Evolutionary conservation across 2,797 vertebrate genomes (phyloP).

Genomic region (Carduelis carduelis): DNA sequence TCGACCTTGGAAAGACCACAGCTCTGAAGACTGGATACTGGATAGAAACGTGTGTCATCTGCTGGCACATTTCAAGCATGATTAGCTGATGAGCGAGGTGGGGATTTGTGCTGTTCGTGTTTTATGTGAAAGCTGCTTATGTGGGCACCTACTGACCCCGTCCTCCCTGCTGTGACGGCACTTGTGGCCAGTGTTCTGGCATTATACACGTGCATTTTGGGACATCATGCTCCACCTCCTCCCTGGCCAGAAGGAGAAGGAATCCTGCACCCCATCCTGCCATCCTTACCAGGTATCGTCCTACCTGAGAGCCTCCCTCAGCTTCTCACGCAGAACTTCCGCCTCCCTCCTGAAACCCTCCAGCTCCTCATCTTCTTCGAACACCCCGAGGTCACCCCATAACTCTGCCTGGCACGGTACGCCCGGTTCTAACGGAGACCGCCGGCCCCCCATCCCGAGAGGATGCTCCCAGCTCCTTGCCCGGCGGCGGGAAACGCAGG

Average conservation of each 20-base stretch:
- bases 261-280: background rate
- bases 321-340: slow-evolving; percentile 23
- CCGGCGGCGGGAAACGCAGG: background rate
- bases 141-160: too few species aligned
- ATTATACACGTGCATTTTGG: fast-evolving
- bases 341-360: slow-evolving; percentile 57
- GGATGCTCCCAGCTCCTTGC: slow-evolving; percentile 46
- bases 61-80: background rate
- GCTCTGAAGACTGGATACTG: background rate
- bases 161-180: background rate
- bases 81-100: background rate
- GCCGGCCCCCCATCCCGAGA: slow-evolving; percentile 64
- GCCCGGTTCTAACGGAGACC: slow-evolving; percentile 72
- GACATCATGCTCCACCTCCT: fast-evolving
- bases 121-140: background rate
- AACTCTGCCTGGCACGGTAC: slow-evolving; percentile 47
- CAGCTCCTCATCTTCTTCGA: slow-evolving; percentile 45
- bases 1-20: background rate
- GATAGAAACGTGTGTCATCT: background rate
- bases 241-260: background rate
- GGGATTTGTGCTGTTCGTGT: background rate
- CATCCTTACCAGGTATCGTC: background rate
- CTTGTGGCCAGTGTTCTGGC: background rate
- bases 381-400: background rate
- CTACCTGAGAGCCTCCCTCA: slow-evolving; percentile 60